Conservation (phyloP, 2,888 invertebrate genomes). For the Cerastis leucographa region DNA sequence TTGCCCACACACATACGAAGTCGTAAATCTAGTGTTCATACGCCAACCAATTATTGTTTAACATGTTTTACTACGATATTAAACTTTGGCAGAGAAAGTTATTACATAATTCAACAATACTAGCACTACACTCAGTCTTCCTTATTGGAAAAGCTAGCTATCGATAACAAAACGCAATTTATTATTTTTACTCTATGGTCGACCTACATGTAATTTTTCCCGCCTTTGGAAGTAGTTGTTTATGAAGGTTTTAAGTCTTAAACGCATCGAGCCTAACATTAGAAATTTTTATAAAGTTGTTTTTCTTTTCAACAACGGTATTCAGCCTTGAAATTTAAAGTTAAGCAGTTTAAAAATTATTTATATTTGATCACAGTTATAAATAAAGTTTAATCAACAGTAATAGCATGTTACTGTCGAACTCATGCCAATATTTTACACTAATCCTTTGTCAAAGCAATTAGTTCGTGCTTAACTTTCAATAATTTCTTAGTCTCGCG, state of each 20-base stretch:
- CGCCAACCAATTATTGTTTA: slow-evolving; percentile 39
- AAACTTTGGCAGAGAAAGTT: slow-evolving; percentile 55
- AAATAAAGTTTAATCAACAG: slow-evolving; percentile 4
- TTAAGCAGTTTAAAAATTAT: not conserved
- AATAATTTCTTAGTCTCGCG: slow-evolving; percentile 49
- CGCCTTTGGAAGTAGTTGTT: slow-evolving; percentile 6
- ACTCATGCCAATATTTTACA: slow-evolving; percentile 46
- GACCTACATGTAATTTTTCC: slow-evolving; percentile 40
- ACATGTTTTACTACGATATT: slow-evolving; percentile 41
- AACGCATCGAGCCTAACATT: not conserved
- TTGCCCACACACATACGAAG: not conserved
- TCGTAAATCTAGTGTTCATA: slow-evolving; percentile 17
- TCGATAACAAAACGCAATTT: slow-evolving; percentile 47
- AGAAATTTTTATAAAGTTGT: too few relatives aligned
- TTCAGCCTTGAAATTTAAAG: slow-evolving; percentile 7
- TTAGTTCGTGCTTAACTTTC: slow-evolving; percentile 58
- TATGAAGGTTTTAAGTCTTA: not conserved
- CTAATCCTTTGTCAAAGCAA: slow-evolving; percentile 47
- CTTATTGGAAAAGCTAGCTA: slow-evolving; percentile 46
- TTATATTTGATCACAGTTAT: not conserved
- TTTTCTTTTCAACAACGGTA: not conserved
- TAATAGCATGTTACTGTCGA: slow-evolving; percentile 19
- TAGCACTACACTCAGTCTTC: slow-evolving; percentile 25
- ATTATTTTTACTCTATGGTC: slow-evolving; percentile 21
- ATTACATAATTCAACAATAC: slow-evolving; percentile 30